phyloP scores from a whole-genome alignment of 2,888 invertebrate genomes.

The Cerastis leucographa region DNA sequence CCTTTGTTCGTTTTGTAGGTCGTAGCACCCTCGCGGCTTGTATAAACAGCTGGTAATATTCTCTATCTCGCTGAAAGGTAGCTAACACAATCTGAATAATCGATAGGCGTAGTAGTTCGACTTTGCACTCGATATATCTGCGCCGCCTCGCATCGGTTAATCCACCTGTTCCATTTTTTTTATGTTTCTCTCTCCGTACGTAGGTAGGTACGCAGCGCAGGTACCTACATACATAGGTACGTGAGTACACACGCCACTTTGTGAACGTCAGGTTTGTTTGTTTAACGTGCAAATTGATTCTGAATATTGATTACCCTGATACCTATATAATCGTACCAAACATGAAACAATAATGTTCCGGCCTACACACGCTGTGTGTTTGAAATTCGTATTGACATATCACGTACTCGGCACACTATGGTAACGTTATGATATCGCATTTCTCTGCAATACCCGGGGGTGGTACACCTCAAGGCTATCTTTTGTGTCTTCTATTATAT shows the following conservation, averaged over 20 bases:
- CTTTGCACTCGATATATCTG: conserved; percentile 51
- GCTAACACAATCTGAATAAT: conserved; percentile 57
- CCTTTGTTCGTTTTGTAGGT: conserved; percentile 36
- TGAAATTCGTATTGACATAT: conserved; percentile 49
- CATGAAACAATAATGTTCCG: conserved; percentile 39
- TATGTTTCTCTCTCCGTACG: neutral
- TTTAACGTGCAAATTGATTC: conserved; percentile 44
- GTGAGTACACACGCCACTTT: conserved; percentile 4
- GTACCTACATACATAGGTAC: neutral
- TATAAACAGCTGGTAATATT: conserved; percentile 43
- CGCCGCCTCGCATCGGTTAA: conserved; percentile 37
- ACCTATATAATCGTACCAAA: conserved; percentile 13
- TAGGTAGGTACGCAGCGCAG: neutral
- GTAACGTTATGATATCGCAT: conserved; percentile 47
- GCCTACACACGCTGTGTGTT: conserved; percentile 30
- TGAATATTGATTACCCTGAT: conserved; percentile 43
- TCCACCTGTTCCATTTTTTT: conserved; percentile 42
- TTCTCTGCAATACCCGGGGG: conserved; percentile 53
- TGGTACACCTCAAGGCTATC: conserved; percentile 45
- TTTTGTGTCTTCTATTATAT: conserved; percentile 59
- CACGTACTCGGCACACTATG: conserved; percentile 21
- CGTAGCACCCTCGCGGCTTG: conserved; percentile 28
- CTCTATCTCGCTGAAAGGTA: conserved; percentile 21
- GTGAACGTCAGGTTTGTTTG: conserved; percentile 31
- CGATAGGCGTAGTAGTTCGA: conserved; percentile 52